These are phyloP conservation scores for Heliconius aoede DNA, from an alignment of 2,888 invertebrate species.

Conservation along the genomic window DNA sequence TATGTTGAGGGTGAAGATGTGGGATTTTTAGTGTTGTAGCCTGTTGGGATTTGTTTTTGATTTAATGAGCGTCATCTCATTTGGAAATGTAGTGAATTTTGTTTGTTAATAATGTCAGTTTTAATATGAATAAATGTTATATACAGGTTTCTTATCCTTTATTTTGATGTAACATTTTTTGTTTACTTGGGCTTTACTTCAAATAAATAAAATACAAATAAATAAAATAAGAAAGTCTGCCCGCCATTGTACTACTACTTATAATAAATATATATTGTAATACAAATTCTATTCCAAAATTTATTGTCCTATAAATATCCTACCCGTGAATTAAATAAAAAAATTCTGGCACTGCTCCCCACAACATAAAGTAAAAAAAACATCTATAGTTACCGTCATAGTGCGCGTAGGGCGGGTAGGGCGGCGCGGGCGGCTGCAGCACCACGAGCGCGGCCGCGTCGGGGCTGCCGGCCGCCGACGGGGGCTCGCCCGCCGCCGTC, in stretches of 20 bases:
- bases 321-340: too few species aligned
- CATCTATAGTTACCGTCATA: slow-evolving; percentile 69
- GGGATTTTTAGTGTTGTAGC: slow-evolving; percentile 3
- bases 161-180: too few species aligned
- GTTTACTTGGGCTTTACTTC: too few species aligned
- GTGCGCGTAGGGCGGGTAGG: slow-evolving; percentile 78
- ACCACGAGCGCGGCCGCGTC: slow-evolving; percentile 78
- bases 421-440: slow-evolving; percentile 77
- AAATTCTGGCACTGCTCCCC: too few species aligned
- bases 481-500: slow-evolving; percentile 75
- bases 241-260: too few species aligned
- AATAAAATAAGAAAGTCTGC: too few species aligned
- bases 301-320: too few species aligned
- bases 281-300: too few species aligned
- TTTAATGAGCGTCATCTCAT: neutral
- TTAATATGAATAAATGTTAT: neutral
- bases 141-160: too few species aligned
- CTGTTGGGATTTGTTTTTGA: neutral
- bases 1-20: slow-evolving; percentile 17
- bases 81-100: neutral
- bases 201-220: too few species aligned
- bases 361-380: too few species aligned
- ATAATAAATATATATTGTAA: too few species aligned
- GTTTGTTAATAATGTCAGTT: neutral
- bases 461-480: slow-evolving; percentile 78